Conservation (phyloP, 1,140 invertebrate species). For the Scaptodrosophila lebanonensis region DNA sequence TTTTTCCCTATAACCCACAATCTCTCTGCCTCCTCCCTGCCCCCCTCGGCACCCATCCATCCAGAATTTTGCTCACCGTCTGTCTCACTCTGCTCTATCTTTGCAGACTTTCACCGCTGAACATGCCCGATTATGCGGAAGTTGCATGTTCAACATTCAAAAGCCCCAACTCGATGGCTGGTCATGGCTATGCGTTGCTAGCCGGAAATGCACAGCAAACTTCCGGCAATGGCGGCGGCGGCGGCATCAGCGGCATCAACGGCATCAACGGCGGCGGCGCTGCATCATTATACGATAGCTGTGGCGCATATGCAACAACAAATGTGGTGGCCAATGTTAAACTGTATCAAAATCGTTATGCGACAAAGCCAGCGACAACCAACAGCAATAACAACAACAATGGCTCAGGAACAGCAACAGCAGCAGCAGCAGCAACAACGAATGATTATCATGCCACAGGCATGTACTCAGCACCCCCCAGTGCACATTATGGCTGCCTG, state of each 20-base stretch:
- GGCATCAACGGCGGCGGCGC: no score
- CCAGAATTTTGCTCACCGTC: no score
- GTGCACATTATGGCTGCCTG: constrained; percentile 67
- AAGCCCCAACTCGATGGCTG: constrained; percentile 48
- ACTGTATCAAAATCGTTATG: constrained; percentile 75
- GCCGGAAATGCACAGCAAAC: constrained; percentile 29
- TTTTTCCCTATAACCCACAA: constrained; percentile 52
- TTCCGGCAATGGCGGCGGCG: constrained; percentile 23
- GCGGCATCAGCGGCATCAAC: constrained; percentile 8
- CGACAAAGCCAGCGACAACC: constrained; percentile 36
- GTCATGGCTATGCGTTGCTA: constrained; percentile 18
- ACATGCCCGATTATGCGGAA: constrained; percentile 79
- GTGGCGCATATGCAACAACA: constrained; percentile 76
- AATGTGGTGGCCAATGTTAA: constrained; percentile 76
- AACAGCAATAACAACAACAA: constrained; percentile 43
- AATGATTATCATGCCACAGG: constrained; percentile 67
- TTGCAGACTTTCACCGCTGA: constrained; percentile 73
- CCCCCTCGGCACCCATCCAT: no score
- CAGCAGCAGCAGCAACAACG: constrained; percentile 5
- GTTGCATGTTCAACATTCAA: constrained; percentile 78
- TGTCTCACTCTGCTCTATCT: constrained; percentile 2
- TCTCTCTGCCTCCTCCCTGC: constrained; percentile 4
- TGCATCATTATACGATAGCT: constrained; percentile 74
- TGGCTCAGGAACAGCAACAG: constrained; percentile 25
- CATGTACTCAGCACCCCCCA: constrained; percentile 73